Conservation (phyloP, 30 jellyfish, hydroid and myxozoan genomes). For the Rhopilema esculentum region DNA sequence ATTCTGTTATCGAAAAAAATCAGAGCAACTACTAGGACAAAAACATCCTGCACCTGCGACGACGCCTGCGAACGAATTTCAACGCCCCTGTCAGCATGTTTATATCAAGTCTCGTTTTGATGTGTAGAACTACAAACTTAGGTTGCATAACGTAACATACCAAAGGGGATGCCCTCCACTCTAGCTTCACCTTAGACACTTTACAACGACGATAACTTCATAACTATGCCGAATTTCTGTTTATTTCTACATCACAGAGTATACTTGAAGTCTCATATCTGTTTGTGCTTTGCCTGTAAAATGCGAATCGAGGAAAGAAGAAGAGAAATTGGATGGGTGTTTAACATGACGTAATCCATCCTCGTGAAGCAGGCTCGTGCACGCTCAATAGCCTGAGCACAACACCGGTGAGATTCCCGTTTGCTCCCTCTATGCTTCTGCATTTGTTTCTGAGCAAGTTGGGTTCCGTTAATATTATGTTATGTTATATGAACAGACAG, state of each 20-base stretch:
- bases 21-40: too few species aligned
- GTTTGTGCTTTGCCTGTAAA: not conserved
- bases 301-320: not conserved
- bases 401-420: slow-evolving; percentile 57
- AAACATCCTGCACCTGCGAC: too few species aligned
- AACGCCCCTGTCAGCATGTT: not conserved
- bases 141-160: not conserved
- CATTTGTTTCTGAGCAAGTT: not conserved
- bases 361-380: slow-evolving; percentile 48
- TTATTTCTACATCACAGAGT: not conserved
- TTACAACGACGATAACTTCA: not conserved
- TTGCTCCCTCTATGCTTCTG: not conserved
- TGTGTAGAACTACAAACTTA: not conserved
- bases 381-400: not conserved
- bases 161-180: not conserved
- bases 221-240: not conserved
- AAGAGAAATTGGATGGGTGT: not conserved
- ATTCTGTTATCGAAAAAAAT: too few species aligned
- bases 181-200: not conserved
- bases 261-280: not conserved
- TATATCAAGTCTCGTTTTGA: not conserved
- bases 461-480: not conserved
- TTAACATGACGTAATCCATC: slow-evolving; percentile 17
- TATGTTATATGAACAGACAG: not conserved
- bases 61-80: not conserved